Percentiles rank a stretch among this genome's conserved stretches.
These are phyloP conservation scores for Rotaria sp. DNA, from an alignment of 2,888 invertebrate genomes.

Conservation along the genomic window DNA sequence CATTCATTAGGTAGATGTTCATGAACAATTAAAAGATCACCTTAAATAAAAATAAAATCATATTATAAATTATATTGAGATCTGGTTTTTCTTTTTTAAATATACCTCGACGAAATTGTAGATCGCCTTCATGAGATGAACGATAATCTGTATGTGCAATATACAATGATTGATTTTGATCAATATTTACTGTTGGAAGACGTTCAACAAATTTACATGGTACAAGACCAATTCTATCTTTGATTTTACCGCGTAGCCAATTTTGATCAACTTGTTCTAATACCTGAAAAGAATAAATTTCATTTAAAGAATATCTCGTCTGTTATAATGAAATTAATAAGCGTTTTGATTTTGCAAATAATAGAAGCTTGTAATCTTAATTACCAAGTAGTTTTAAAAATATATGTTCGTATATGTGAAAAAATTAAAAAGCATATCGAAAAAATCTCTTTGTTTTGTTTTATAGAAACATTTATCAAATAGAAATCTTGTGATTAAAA, in stretches of 20 bases:
- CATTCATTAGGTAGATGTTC: neutral
- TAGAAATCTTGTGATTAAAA: too few species aligned
- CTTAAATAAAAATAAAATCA: neutral
- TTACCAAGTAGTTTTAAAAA: too few species aligned
- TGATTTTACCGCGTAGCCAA: neutral
- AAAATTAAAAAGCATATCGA: too few species aligned
- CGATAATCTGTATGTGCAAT: neutral
- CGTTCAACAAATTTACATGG: neutral
- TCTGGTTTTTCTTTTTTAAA: too few species aligned
- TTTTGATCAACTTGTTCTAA: constrained; percentile 3
- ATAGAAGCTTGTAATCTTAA: too few species aligned
- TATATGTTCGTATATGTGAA: too few species aligned
- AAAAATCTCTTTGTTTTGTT: too few species aligned
- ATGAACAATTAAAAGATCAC: neutral
- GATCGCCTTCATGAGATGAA: neutral
- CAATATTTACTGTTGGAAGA: neutral
- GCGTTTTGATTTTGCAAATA: too few species aligned
- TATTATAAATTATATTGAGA: too few species aligned
- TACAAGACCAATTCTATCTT: neutral
- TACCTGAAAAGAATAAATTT: neutral
- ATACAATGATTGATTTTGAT: neutral
- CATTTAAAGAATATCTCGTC: too few species aligned
- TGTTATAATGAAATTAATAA: too few species aligned
- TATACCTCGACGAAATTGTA: neutral
- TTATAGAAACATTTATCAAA: too few species aligned